Evolutionary conservation across 2,797 vertebrate species (phyloP), one percentile per base, ranked within the genome.

Genomic region (Macroramphosus scolopax): DNA sequence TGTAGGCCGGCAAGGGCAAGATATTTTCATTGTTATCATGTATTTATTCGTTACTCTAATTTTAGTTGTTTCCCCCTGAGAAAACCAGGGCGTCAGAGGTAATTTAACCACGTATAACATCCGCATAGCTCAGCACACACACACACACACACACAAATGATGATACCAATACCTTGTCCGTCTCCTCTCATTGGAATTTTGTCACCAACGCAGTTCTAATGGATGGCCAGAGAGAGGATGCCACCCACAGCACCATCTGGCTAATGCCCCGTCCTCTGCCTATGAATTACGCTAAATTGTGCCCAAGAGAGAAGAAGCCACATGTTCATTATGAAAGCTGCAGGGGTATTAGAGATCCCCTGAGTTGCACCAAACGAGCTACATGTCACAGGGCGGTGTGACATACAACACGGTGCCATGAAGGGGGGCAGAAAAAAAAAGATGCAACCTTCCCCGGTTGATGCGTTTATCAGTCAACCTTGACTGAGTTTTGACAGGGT

Each of bases 291-390:
- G 52, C 80, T 81, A 84, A 87, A 88, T 88, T 84, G 84, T 82
- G 79, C 87, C 87, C 87, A 80, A 73, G 87, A 87, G 87, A 86
- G 71, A n/a, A 70, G 70, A 62, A 84, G 85, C 83, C 87, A 88
- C 87, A 88, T 88, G 87, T 87, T 88, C 87, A 85, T 87, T 86
- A 86, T 82, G 85, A 86, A 88, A 83, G 82, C 87, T 87, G 87
- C 81, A 78, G 83, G 86, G 87, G 85, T 83, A 83, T 85, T 86
- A 86, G 81, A 76, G 77, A 82, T 88, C 85, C 87, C 85, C 72
- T 53, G 87, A 83, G 82, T 82, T 73, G 61, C 61, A 58, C 77
- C 72, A 84, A 86, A 84, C 67, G 73, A 86, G 84, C 80, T 64
- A 58, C 80, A 63, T 85, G 87, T 87, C 81, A 83, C 78, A 70